Evolutionary conservation across 2,113 vertebrate species (phyloP).

Genomic region (Lipophrys pholis): DNA sequence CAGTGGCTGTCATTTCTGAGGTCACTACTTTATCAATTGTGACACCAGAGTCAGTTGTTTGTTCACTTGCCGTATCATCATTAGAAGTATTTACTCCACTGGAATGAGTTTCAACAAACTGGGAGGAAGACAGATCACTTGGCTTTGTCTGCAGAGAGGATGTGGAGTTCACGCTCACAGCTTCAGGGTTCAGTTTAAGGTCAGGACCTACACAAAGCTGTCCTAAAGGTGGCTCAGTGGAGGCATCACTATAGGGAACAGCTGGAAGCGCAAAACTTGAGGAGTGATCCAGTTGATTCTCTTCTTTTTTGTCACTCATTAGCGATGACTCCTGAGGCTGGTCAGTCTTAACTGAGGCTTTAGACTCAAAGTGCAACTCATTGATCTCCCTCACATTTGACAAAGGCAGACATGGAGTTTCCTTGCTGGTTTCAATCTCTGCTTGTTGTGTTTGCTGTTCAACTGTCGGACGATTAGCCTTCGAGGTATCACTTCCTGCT

Average conservation of each 20-base stretch:
- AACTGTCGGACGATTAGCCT: slow-evolving; percentile 3
- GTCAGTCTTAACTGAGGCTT: slow-evolving; percentile 2
- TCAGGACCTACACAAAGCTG: slow-evolving; percentile 12
- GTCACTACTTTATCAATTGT: slow-evolving; percentile 36
- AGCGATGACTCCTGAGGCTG: slow-evolving; percentile 18
- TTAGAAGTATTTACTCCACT: slow-evolving; percentile 21
- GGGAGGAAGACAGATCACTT: slow-evolving; percentile 13
- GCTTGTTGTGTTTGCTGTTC: slow-evolving; percentile 21
- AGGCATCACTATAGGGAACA: slow-evolving; percentile 12
- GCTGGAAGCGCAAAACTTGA: slow-evolving; percentile 27
- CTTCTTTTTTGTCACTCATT: slow-evolving; percentile 33
- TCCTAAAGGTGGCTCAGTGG: background rate
- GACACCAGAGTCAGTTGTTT: background rate
- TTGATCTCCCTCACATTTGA: slow-evolving; percentile 24
- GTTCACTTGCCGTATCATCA: background rate
- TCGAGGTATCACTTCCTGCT: slow-evolving; percentile 19
- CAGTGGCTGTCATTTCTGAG: slow-evolving; percentile 30
- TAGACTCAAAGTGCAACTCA: slow-evolving; percentile 20
- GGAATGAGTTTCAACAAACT: slow-evolving; percentile 42
- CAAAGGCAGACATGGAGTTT: slow-evolving; percentile 1
- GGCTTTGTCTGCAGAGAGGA: slow-evolving; percentile 39
- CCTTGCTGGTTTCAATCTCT: slow-evolving; percentile 15
- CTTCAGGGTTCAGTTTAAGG: slow-evolving; percentile 24
- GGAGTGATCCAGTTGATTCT: background rate
- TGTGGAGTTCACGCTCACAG: slow-evolving; percentile 9